Evolutionary conservation across 2,113 vertebrate genomes (phyloP).

Genomic region (Psittacula cyanocephala): DNA sequence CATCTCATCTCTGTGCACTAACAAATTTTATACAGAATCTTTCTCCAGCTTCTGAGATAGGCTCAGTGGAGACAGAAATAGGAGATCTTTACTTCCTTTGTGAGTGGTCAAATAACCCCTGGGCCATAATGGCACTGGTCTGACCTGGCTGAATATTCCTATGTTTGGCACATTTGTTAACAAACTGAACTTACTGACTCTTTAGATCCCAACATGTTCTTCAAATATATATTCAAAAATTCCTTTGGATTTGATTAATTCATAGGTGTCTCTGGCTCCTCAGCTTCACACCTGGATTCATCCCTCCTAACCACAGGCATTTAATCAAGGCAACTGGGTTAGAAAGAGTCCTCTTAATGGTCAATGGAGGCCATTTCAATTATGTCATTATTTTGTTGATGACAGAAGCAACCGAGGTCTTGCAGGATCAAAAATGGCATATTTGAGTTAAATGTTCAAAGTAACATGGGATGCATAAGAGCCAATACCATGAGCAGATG

Average conservation of each 20-base stretch:
- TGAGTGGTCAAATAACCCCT: not conserved
- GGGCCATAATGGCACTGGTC: not conserved
- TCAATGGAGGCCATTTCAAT: not conserved
- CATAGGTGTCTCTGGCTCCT: not conserved
- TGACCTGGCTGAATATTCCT: not conserved
- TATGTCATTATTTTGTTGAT: not conserved
- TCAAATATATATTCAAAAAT: not conserved
- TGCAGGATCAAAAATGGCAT: not conserved
- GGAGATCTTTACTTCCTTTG: not conserved
- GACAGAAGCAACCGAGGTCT: not conserved
- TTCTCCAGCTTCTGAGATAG: not conserved
- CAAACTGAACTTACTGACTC: not conserved
- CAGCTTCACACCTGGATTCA: not conserved
- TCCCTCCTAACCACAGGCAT: not conserved
- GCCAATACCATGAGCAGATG: not conserved
- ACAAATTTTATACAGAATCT: not conserved
- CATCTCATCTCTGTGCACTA: not conserved
- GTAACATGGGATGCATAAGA: not conserved
- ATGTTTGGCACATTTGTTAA: not conserved
- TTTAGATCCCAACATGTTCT: not conserved
- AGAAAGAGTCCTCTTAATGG: not conserved
- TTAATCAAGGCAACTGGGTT: fast-evolving
- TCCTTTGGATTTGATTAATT: not conserved
- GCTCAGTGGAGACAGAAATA: not conserved
- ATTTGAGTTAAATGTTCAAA: not conserved